A percentile compares a stretch with the other conserved stretches of the same genome.
phyloP scores from a whole-genome alignment of 2,888 invertebrate genomes.

The Agrenia bidenticulata region DNA sequence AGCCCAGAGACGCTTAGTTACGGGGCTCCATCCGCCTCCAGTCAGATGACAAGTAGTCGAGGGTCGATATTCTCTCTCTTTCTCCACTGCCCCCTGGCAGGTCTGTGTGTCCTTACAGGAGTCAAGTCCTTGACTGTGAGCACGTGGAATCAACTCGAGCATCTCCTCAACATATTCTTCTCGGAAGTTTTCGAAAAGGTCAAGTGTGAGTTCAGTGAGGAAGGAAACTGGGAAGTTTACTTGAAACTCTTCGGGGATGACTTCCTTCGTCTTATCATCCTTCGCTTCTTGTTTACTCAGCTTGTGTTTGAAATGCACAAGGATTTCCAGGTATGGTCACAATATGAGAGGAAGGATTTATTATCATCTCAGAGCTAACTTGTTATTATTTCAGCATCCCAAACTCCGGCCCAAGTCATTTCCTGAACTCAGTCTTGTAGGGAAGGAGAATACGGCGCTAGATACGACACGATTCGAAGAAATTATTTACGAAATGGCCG shows the following conservation, averaged over 20 bases:
- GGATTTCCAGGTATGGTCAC: conserved; percentile 61
- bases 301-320: conserved; percentile 85
- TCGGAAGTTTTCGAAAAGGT: conserved; percentile 26
- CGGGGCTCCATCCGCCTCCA: conserved; percentile 55
- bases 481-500: conserved; percentile 39
- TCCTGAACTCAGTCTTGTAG: conserved; percentile 38
- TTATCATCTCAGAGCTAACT: not conserved
- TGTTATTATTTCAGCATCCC: conserved; percentile 16
- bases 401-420: conserved; percentile 37
- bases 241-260: conserved; percentile 93
- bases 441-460: not conserved
- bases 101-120: conserved; percentile 88
- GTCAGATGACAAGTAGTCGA: conserved; percentile 58
- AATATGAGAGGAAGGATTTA: not conserved
- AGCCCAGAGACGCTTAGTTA: conserved; percentile 67
- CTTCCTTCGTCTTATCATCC: conserved; percentile 81
- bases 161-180: conserved; percentile 27
- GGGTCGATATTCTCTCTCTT: conserved; percentile 94
- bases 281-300: conserved; percentile 92
- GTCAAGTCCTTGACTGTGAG: conserved; percentile 65
- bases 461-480: conserved; percentile 36
- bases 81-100: conserved; percentile 89
- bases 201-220: conserved; percentile 26
- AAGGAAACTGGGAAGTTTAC: conserved; percentile 51
- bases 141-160: conserved; percentile 27